Percentiles rank a stretch among this genome's conserved stretches.
phyloP scores from a whole-genome alignment of 2,113 vertebrate species.

The Gallinago media region DNA sequence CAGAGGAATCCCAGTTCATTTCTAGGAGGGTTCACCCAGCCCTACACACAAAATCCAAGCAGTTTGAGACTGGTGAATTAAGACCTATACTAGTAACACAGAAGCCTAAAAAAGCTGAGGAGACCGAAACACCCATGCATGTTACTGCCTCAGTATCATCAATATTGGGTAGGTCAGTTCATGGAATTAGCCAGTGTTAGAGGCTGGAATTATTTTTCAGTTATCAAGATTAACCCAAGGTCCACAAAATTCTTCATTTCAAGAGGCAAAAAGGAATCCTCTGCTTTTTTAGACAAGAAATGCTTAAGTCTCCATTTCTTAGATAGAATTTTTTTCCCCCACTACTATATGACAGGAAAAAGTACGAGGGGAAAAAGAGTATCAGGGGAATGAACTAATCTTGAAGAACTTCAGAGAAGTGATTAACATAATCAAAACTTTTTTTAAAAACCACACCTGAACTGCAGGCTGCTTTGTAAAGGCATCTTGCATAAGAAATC shows the following conservation, averaged over 20 bases:
- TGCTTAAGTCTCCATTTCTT: background rate
- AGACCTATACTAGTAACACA: background rate
- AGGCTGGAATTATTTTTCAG: background rate
- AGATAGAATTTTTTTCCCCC: background rate
- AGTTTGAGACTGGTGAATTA: background rate
- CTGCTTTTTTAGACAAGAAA: background rate
- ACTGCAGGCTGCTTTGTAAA: background rate
- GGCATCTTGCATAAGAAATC: background rate
- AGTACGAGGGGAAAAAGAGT: background rate
- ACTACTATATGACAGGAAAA: background rate
- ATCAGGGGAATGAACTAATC: background rate
- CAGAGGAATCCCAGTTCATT: background rate
- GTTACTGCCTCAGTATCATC: background rate
- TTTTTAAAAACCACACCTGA: background rate
- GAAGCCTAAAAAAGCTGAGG: background rate
- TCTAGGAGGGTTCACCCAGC: background rate
- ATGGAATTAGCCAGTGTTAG: background rate
- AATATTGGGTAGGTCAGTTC: background rate
- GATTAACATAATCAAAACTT: background rate
- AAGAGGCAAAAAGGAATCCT: background rate
- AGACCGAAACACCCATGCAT: background rate
- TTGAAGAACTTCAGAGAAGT: background rate
- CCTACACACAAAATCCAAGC: background rate
- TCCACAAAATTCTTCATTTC: background rate
- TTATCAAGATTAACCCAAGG: background rate